These are phyloP conservation scores for Clunio marinus DNA, from an alignment of 2,888 invertebrate species.

Conservation along the genomic window DNA sequence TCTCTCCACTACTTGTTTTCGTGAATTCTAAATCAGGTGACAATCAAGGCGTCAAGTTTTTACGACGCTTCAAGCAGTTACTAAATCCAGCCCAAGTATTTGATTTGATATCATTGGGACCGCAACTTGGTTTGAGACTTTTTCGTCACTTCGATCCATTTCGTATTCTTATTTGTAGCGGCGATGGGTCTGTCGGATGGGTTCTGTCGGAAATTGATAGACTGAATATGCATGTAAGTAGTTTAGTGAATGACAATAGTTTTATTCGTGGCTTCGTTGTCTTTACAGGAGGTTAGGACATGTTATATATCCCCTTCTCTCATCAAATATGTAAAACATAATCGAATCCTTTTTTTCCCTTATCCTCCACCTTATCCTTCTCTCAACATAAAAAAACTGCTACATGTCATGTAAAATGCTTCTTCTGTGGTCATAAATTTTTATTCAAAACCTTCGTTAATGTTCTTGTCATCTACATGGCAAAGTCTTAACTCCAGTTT, in stretches of 20 bases:
- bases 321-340: background rate
- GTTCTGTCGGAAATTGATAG: conserved; percentile 94
- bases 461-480: no score
- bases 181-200: conserved; percentile 98
- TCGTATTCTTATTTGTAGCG: conserved; percentile 93
- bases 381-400: no score
- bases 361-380: no score
- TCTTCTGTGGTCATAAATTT: no score
- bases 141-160: conserved; percentile 95
- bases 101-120: conserved; percentile 86
- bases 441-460: no score
- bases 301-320: background rate
- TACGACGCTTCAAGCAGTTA: conserved; percentile 89
- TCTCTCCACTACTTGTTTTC: conserved; percentile 83
- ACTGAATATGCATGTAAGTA: conserved; percentile 87
- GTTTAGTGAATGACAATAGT: no score
- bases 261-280: background rate
- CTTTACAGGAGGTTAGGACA: background rate
- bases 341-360: background rate
- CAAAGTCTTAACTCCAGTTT: background rate
- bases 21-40: conserved; percentile 98
- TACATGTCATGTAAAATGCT: no score
- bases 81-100: conserved; percentile 97
- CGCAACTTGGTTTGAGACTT: conserved; percentile 76
- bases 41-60: conserved; percentile 95